These are phyloP conservation scores for Caracal caracal DNA, from an alignment of 2,113 vertebrate genomes.

Conservation along the genomic window DNA sequence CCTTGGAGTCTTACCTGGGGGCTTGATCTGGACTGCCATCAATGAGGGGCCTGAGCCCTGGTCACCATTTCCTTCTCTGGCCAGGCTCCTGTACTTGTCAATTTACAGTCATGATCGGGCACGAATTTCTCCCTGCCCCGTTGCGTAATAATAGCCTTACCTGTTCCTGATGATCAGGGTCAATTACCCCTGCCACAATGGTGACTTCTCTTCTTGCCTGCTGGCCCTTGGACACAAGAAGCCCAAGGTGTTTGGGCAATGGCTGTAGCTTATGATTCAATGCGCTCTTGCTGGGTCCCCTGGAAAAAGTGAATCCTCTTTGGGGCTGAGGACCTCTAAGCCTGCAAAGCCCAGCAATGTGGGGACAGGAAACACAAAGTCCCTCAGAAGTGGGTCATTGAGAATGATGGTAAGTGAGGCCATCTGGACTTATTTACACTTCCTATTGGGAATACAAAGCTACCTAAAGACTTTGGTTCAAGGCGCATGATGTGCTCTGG, in stretches of 20 bases:
- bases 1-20: neutral
- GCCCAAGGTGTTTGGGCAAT: neutral
- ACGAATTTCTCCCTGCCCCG: neutral
- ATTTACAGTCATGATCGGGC: neutral
- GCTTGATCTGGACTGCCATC: neutral
- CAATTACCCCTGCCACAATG: neutral
- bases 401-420: neutral
- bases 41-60: neutral
- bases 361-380: neutral
- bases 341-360: neutral
- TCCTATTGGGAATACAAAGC: neutral
- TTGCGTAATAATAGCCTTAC: neutral
- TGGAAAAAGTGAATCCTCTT: neutral
- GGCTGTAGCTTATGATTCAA: neutral
- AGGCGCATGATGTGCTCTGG: neutral
- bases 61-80: neutral
- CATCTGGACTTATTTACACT: neutral
- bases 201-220: neutral
- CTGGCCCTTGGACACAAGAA: neutral
- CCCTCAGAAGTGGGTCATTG: too few relatives aligned
- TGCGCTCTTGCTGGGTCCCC: neutral
- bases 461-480: neutral
- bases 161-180: neutral
- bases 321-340: neutral
- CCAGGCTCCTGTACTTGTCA: neutral